Evolutionary conservation across 37 sponge, comb jelly and placozoan species (phyloP), one percentile per base, ranked within the genome.

Genomic region (Cladorhizidae sp.): DNA sequence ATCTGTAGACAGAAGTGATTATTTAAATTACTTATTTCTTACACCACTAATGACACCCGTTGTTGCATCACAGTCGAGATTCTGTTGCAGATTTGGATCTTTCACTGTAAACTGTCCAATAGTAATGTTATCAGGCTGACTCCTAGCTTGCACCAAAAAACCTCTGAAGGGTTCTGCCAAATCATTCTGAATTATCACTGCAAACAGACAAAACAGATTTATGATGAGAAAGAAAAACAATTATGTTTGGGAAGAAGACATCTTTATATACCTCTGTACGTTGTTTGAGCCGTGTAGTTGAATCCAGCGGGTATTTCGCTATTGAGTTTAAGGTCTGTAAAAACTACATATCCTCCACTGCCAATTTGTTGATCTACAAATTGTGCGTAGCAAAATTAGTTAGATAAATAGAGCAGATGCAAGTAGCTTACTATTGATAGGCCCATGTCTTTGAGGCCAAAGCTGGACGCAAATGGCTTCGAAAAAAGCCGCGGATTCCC

Each of bases 251-350:
- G 21, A 15, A 36, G n/a, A 22, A 71, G 1, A 15, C n/a, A 15
- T 40, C n/a, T 71, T 31, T 28, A 39, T 37, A 15, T 25, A 42
- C 72, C 45, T 71, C 39, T 36, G 41, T 71, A 71, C n/a, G 12
- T 23, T 28, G 40, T 5, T n/a, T 23, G n/a, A 36, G 72, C 72
- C 11, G 25, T 38, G 45, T 71, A 71, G 72, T 71, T 71, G 45
- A 71, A 71, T 1, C 72, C 72, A 12, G 23, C 49, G 7, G 25
- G 29, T 36, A 29, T 31, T 29, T 15, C 31, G 9, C 3, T 1
- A 42, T 41, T 71, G 33, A 17, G 49, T 22, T 45, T 41, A 15
- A 71, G 72, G 49, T 71, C 38, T 45, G 72, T 71, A 1, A 22
- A 22, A 23, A 71, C 17, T 5, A n/a, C 12, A 25, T 36, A 71